These are phyloP conservation scores for Aricia agestis DNA, from an alignment of 1,140 invertebrate genomes.

Conservation along the genomic window DNA sequence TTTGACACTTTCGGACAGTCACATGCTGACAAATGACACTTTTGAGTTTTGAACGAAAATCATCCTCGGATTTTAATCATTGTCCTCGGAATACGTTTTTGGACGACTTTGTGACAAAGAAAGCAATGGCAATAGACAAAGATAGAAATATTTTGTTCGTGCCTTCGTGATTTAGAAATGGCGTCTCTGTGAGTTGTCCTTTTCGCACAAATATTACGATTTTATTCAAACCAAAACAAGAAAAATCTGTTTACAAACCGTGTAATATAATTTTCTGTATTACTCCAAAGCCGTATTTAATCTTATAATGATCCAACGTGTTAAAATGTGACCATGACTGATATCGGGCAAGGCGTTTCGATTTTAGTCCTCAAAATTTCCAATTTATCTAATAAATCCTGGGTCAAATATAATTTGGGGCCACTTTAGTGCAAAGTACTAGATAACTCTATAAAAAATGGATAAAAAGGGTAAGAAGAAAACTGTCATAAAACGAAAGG, in stretches of 20 bases:
- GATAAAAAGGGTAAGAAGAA: slow-evolving; percentile 74
- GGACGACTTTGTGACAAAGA: slow-evolving; percentile 24
- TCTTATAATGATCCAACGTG: slow-evolving; percentile 22
- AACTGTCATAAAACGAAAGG: slow-evolving; percentile 72
- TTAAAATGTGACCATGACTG: slow-evolving; percentile 40
- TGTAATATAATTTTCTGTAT: slow-evolving; percentile 28
- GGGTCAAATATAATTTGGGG: slow-evolving; percentile 32
- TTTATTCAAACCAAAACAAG: slow-evolving; percentile 48
- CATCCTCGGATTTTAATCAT: background rate
- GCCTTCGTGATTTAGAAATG: slow-evolving; percentile 47
- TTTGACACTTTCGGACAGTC: background rate
- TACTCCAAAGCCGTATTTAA: slow-evolving; percentile 27
- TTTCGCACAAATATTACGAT: slow-evolving; percentile 58
- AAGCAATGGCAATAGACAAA: slow-evolving; percentile 16
- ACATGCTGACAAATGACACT: background rate
- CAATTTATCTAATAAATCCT: slow-evolving; percentile 35
- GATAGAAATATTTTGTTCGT: slow-evolving; percentile 22
- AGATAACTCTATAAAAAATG: slow-evolving; percentile 50
- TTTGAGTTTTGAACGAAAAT: background rate
- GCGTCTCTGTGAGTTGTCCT: slow-evolving; percentile 71
- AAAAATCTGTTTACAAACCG: slow-evolving; percentile 37
- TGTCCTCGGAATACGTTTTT: too few species aligned
- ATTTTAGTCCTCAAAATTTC: slow-evolving; percentile 19
- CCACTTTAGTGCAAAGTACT: slow-evolving; percentile 35
- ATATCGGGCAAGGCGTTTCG: slow-evolving; percentile 44